Conservation (phyloP, 2,113 vertebrate genomes). For the Podarcis raffonei region DNA sequence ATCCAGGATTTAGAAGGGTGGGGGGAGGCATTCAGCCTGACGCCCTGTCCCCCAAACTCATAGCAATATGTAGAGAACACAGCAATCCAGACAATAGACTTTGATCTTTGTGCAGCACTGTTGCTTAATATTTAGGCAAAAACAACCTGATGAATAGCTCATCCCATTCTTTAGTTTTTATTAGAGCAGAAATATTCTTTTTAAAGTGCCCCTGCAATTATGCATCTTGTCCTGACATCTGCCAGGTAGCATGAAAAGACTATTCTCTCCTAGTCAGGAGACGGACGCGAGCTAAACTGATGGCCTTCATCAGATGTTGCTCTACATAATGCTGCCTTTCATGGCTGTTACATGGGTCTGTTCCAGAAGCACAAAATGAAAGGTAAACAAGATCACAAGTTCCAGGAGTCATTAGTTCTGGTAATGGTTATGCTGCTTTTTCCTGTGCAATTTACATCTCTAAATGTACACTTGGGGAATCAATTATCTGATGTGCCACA, state of each 20-base stretch:
- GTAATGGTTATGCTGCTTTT: constrained; percentile 60
- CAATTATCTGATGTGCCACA: constrained; percentile 60
- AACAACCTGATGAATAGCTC: not conserved
- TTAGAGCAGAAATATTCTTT: constrained; percentile 6
- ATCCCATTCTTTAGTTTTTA: not conserved
- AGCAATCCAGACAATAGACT: not conserved
- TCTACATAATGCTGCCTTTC: constrained; percentile 37
- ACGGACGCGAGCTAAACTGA: not conserved
- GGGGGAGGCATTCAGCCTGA: no score
- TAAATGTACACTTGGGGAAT: constrained; percentile 47
- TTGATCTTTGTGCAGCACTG: not conserved
- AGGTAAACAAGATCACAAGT: constrained; percentile 56
- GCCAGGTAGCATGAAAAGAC: not conserved
- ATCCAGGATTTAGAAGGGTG: no score
- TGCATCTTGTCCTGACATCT: constrained; percentile 32
- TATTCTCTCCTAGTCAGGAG: constrained; percentile 4
- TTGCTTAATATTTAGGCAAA: not conserved
- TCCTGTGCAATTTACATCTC: constrained; percentile 58
- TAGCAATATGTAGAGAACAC: not conserved
- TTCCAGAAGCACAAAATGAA: constrained; percentile 53
- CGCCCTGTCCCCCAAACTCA: no score
- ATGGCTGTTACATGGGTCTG: constrained; percentile 39
- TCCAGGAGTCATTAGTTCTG: constrained; percentile 62
- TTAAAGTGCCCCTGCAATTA: not conserved
- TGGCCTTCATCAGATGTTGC: constrained; percentile 20